Base-by-base conservation (phyloP, 1,140 invertebrate genomes). In the Drosophila sucinea region DNA sequence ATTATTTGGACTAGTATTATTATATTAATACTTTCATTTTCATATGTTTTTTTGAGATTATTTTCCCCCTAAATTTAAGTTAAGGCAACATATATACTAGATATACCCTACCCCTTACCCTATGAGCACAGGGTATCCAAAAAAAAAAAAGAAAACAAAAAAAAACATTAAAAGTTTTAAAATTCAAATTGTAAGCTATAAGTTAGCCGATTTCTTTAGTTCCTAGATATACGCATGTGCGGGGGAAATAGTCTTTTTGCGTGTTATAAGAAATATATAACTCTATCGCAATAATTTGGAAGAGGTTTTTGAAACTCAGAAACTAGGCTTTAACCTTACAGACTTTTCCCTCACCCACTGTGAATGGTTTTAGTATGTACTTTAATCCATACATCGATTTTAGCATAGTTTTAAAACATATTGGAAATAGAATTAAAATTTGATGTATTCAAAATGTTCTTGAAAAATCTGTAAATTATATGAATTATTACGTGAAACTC, bases 1-100 rank as follows among this genome's bases (percentile, higher is more conserved):
- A 55, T 11, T 62, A 47, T 64, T 51, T 35, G 29, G 29, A 47
- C 33, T 23, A 55, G 54, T 54, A 56, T 66, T 55, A 55, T 35
- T 65, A 56, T 56, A 3, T 56, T 40, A 44, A 47, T 63, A 35
- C 7, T 41, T 60, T 29, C 4, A 27, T 41, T 60, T 60, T 41
- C 3, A 41, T 27, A 7, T 41, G 4, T 7, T 33, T 33, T 17
- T 17, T 25, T 61, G 27, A 41, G 60, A 41, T 41, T 61, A 40
- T 25, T 61, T 41, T 61, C 23, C 23, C 5, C 17, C 23, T 17
- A 6, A 27, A 51, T 27, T 27, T 51, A 51, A 47, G 17, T 47
- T 47, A 47, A 51, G 7, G 8, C 17, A 41, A 41, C n/a, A 41
- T 41, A 41, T 11, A 10, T 40, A 2, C 3, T 30, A 35, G 35